Evolutionary conservation across 1,140 invertebrate genomes (phyloP).

Genomic region (Hydropsyche tenuis): DNA sequence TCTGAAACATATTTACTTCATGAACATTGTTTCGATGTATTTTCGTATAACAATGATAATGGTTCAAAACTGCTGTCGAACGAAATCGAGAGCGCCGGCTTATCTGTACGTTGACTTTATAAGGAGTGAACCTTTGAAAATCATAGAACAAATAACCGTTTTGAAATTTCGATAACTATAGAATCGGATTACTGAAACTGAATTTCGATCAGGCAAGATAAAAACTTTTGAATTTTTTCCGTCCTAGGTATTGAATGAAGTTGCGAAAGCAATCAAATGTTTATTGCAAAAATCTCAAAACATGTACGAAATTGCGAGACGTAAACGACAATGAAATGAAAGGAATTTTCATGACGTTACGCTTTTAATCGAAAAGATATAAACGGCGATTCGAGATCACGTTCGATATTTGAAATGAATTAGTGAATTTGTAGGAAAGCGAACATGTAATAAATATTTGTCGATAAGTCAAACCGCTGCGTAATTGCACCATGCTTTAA

Average conservation of each 20-base stretch:
- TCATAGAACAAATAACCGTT: conserved; percentile 11
- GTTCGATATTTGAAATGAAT: conserved; percentile 14
- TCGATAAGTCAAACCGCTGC: conserved; percentile 20
- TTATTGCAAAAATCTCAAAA: too few relatives aligned
- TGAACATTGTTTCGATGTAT: too few relatives aligned
- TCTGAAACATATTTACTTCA: too few relatives aligned
- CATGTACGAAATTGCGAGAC: too few relatives aligned
- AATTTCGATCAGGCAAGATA: neutral
- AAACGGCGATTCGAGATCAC: too few relatives aligned
- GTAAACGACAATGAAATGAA: too few relatives aligned
- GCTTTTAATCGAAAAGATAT: too few relatives aligned
- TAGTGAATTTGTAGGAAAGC: conserved; percentile 24
- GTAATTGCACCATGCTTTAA: conserved; percentile 29
- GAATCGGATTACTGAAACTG: conserved; percentile 3
- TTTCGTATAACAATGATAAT: too few relatives aligned
- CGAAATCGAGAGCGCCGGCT: neutral
- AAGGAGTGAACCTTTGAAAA: conserved; percentile 5
- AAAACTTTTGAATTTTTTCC: too few relatives aligned
- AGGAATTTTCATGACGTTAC: too few relatives aligned
- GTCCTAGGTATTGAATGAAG: too few relatives aligned
- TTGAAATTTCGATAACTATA: neutral
- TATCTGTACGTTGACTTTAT: conserved; percentile 3
- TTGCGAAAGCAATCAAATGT: too few relatives aligned
- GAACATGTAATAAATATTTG: conserved; percentile 26
- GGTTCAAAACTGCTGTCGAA: neutral